Evolutionary conservation across 2,888 invertebrate genomes (phyloP).

Genomic region (Tuta absoluta): DNA sequence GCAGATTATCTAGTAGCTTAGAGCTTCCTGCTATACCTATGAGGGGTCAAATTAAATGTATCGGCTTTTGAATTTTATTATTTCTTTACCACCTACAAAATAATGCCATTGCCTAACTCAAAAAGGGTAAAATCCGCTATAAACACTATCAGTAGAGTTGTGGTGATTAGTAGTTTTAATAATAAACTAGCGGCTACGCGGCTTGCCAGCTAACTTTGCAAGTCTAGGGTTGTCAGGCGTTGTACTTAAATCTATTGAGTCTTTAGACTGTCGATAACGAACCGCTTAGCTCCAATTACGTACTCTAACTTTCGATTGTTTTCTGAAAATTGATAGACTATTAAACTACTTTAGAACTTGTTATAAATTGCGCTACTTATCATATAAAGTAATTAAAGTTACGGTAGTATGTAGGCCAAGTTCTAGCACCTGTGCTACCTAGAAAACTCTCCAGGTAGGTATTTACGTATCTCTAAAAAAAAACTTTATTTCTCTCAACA

Average conservation of each 20-base stretch:
- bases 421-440: no score
- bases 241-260: neutral
- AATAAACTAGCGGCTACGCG: conserved; percentile 42
- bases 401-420: no score
- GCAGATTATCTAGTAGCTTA: no score
- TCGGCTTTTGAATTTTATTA: no score
- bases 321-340: conserved; percentile 2
- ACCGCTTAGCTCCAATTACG: neutral
- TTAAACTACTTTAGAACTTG: neutral
- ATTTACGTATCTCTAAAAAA: no score
- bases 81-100: neutral
- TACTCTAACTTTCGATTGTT: neutral
- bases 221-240: neutral
- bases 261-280: neutral
- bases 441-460: no score
- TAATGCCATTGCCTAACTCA: neutral
- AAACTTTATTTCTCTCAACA: no score
- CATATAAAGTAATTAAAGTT: no score
- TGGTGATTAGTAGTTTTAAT: conserved; percentile 54
- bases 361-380: no score
- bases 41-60: no score
- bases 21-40: no score
- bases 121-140: neutral
- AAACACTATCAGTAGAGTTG: conserved; percentile 2
- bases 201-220: conserved; percentile 41